Evolutionary conservation across 1,140 invertebrate genomes (phyloP).

Genomic region (Panulirus ornatus): DNA sequence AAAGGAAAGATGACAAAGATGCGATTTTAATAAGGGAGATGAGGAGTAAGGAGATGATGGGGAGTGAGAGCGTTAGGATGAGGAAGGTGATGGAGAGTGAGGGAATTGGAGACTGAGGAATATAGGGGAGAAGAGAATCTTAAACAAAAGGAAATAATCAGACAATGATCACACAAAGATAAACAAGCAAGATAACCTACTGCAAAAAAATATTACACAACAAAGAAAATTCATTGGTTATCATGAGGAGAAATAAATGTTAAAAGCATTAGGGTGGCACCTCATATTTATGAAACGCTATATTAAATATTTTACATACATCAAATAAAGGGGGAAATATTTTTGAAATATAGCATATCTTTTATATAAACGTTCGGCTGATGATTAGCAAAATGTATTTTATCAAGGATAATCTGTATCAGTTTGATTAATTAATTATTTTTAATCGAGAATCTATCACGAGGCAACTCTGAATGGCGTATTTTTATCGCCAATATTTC

Average conservation of each 20-base stretch:
- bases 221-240: background rate
- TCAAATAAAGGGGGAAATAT: constrained; percentile 48
- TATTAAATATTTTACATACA: constrained; percentile 43
- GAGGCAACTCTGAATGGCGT: constrained; percentile 19
- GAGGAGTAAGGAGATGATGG: no score
- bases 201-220: no score
- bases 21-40: no score
- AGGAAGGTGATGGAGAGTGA: no score
- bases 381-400: constrained; percentile 53
- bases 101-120: no score
- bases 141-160: no score
- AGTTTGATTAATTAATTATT: constrained; percentile 52
- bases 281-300: background rate
- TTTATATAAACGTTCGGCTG: constrained; percentile 39
- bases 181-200: background rate
- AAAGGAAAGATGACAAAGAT: no score
- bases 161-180: no score
- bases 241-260: constrained; percentile 4
- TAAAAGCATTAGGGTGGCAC: background rate
- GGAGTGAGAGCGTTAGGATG: no score
- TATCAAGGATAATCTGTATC: constrained; percentile 44
- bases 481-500: constrained; percentile 31
- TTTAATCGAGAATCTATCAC: constrained; percentile 48
- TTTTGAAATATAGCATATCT: constrained; percentile 38
- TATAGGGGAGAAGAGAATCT: no score